A percentile compares a stretch with the other conserved stretches of the same genome.
Evolutionary conservation across 2,113 vertebrate genomes (phyloP).

Genomic region (Hypanus sabinus): DNA sequence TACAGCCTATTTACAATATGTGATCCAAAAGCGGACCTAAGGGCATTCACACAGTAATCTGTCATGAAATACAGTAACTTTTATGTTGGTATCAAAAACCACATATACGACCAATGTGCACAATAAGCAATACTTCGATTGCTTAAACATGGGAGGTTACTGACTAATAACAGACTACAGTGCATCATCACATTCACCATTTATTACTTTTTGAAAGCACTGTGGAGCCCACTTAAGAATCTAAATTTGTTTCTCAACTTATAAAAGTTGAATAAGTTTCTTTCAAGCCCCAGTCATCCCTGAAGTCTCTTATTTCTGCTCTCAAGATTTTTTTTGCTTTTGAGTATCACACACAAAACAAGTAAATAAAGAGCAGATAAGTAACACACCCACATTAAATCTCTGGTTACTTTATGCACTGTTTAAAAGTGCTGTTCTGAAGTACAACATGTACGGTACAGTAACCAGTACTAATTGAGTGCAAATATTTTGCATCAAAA

Average conservation of each 20-base stretch:
- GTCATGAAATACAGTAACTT: conserved; percentile 31
- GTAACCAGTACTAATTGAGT: background rate
- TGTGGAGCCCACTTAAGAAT: conserved; percentile 25
- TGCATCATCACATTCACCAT: conserved; percentile 16
- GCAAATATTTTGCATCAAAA: conserved; percentile 22
- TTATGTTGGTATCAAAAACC: conserved; percentile 41
- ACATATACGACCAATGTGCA: conserved; percentile 42
- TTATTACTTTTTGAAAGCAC: background rate
- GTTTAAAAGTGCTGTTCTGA: background rate
- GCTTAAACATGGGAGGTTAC: conserved; percentile 7
- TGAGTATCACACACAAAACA: background rate
- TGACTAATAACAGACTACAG: conserved; percentile 11
- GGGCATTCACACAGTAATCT: conserved; percentile 35
- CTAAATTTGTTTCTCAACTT: background rate
- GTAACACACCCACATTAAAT: background rate
- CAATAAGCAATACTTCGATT: conserved; percentile 45
- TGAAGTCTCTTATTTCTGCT: background rate
- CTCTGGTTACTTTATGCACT: background rate
- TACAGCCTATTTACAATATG: conserved; percentile 62
- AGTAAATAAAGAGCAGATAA: background rate
- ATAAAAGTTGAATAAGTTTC: conserved; percentile 18
- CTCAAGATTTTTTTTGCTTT: conserved; percentile 1
- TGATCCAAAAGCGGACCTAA: conserved; percentile 49
- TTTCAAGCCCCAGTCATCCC: background rate
- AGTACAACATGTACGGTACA: background rate